Conservation (phyloP, 2,888 invertebrate genomes). For the Synergus itoensis region DNA sequence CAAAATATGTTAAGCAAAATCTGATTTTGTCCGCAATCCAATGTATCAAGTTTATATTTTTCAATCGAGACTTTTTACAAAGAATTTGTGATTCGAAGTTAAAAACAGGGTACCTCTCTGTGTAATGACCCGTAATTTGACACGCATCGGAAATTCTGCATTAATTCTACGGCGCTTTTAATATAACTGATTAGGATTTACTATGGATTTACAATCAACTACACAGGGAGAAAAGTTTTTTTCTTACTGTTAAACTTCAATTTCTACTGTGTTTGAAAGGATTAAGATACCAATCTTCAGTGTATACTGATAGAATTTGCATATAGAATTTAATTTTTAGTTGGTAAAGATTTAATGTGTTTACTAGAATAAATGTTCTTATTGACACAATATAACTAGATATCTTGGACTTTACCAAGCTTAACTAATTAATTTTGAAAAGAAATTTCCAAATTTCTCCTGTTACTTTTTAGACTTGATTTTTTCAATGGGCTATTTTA, state of each 20-base stretch:
- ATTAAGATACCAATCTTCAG: not conserved
- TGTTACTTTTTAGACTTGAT: not conserved
- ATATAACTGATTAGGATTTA: not conserved
- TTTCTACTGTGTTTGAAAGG: not conserved
- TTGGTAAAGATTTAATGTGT: not conserved
- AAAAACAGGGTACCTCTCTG: not conserved
- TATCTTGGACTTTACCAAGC: not conserved
- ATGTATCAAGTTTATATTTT: not conserved
- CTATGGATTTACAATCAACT: not conserved
- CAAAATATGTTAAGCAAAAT: not conserved
- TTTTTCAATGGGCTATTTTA: not conserved
- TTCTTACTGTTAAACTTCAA: not conserved
- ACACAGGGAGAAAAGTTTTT: not conserved
- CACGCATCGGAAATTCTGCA: not conserved
- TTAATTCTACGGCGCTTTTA: not conserved
- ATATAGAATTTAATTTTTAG: not conserved
- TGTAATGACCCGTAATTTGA: not conserved
- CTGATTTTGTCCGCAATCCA: not conserved
- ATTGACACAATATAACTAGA: not conserved
- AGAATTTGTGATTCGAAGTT: not conserved
- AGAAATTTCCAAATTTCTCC: not conserved
- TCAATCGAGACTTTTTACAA: not conserved
- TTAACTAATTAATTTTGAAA: not conserved
- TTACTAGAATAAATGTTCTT: not conserved
- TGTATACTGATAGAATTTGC: not conserved